These are phyloP conservation scores for Daphoenositta chrysoptera DNA, from an alignment of 2,113 vertebrate genomes.

Conservation along the genomic window DNA sequence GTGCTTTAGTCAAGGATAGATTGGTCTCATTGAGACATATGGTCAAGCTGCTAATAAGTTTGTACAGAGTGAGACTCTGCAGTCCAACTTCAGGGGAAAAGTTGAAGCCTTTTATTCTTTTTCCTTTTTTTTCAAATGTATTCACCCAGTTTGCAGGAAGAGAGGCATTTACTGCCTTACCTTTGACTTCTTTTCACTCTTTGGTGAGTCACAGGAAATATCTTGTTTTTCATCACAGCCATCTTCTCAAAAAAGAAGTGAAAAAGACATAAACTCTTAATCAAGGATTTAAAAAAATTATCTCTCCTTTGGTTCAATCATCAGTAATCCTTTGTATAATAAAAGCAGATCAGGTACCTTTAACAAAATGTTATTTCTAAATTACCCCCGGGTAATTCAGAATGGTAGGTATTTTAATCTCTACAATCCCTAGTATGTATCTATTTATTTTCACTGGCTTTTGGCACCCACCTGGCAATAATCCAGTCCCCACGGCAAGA, in stretches of 20 bases:
- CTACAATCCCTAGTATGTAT: constrained; percentile 23
- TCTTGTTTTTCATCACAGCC: background rate
- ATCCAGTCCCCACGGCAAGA: constrained; percentile 18
- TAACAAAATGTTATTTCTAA: constrained; percentile 28
- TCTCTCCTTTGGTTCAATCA: background rate
- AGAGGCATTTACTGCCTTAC: background rate
- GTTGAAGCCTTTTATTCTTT: background rate
- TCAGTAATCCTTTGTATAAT: background rate
- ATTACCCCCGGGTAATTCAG: constrained; percentile 29
- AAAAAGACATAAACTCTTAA: background rate
- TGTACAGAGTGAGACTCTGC: background rate
- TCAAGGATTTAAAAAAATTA: background rate
- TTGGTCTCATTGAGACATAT: background rate
- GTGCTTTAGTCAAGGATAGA: background rate
- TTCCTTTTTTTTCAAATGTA: background rate
- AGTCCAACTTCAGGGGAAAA: background rate
- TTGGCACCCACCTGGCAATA: constrained; percentile 48
- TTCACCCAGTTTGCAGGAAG: background rate
- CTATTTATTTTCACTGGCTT: constrained; percentile 62
- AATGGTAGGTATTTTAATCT: constrained; percentile 50
- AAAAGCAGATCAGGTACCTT: constrained; percentile 22
- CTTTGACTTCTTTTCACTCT: background rate
- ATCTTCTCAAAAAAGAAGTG: background rate
- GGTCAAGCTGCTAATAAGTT: background rate
- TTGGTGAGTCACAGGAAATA: background rate